Percentiles rank a stretch among this genome's conserved stretches.
Evolutionary conservation across 2,888 invertebrate species (phyloP).

Genomic region (Dorcus hopei): DNA sequence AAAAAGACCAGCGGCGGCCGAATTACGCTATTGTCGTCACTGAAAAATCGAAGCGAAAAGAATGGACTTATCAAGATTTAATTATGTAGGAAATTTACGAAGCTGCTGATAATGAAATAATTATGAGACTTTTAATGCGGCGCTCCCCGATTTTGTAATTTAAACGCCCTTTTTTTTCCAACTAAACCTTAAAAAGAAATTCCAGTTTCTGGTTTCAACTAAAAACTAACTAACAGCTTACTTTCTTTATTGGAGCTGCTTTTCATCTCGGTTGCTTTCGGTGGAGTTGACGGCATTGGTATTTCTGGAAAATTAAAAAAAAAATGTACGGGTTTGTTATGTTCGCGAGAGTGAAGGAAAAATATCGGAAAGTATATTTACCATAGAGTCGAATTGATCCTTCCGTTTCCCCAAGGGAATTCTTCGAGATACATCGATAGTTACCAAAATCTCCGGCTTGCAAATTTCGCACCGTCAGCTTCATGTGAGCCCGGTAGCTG

Average conservation of each 20-base stretch:
- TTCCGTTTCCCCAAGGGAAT: slow-evolving; percentile 90
- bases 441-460: slow-evolving; percentile 84
- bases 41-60: too few relatives aligned
- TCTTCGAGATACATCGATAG: slow-evolving; percentile 91
- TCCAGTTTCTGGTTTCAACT: background rate
- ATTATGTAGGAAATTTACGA: too few relatives aligned
- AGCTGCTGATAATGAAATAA: slow-evolving; percentile 15
- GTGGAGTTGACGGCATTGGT: slow-evolving; percentile 81
- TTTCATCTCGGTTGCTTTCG: slow-evolving; percentile 78
- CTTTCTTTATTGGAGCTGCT: slow-evolving; percentile 74
- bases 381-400: slow-evolving; percentile 89
- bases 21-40: too few relatives aligned
- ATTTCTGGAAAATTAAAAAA: slow-evolving; percentile 65
- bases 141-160: background rate
- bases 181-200: background rate
- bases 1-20: too few relatives aligned
- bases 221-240: slow-evolving; percentile 45
- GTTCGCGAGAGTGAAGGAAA: too few relatives aligned
- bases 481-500: slow-evolving; percentile 87
- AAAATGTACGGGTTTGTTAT: background rate
- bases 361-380: slow-evolving; percentile 49
- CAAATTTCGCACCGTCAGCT: slow-evolving; percentile 79
- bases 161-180: background rate
- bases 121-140: slow-evolving; percentile 18
- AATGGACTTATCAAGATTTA: too few relatives aligned